Conservation (phyloP, 2,797 vertebrate species). For the Heliangelus exortis region DNA sequence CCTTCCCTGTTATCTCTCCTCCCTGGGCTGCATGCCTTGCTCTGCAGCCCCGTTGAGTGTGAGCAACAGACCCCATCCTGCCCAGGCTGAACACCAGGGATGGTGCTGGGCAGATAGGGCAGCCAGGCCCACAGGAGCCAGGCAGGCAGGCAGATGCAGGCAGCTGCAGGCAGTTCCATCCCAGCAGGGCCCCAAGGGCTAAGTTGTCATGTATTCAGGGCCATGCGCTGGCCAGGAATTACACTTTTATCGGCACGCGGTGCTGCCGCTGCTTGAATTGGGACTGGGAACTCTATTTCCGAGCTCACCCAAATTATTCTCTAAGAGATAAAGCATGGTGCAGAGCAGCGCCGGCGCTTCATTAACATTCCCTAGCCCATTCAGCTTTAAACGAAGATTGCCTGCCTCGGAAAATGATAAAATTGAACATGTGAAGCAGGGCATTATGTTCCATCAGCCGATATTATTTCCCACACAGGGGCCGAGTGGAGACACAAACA, state of each 20-base stretch:
- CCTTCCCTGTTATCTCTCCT: conserved; percentile 18
- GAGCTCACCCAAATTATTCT: conserved; percentile 76
- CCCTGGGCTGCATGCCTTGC: neutral
- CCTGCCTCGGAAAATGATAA: conserved; percentile 73
- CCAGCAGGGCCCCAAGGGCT: conserved; percentile 1
- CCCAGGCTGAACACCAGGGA: neutral
- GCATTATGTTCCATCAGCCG: conserved; percentile 72
- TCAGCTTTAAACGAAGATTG: conserved; percentile 73
- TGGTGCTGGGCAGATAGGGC: neutral
- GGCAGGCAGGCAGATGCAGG: neutral
- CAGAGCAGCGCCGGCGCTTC: conserved; percentile 66
- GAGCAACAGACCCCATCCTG: neutral
- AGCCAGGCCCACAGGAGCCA: neutral
- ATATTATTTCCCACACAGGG: conserved; percentile 70
- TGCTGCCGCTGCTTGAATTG: conserved; percentile 67
- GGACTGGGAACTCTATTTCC: conserved; percentile 74
- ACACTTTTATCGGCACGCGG: conserved; percentile 67
- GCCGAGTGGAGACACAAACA: conserved; percentile 65
- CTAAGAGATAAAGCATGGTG: conserved; percentile 69
- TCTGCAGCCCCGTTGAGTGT: rapidly evolving
- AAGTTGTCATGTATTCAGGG: conserved; percentile 62
- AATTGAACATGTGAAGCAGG: conserved; percentile 74
- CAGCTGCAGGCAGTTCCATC: neutral
- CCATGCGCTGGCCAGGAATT: conserved; percentile 63
- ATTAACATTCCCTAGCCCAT: conserved; percentile 75